phyloP scores from a whole-genome alignment of 2,888 invertebrate species.

The Cheiracanthium punctorium region DNA sequence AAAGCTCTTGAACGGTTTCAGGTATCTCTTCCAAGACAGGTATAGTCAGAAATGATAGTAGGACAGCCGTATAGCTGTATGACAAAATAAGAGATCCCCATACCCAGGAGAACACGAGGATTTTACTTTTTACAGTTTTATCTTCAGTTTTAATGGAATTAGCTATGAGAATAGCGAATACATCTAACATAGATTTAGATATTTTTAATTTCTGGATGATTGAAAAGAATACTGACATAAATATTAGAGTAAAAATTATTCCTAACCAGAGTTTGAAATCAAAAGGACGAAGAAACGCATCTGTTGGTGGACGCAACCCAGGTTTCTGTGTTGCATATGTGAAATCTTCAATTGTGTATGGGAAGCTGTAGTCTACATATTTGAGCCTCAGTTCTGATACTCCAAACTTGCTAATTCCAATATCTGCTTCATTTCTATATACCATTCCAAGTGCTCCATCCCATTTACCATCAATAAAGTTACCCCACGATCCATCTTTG shows the following conservation, averaged over 20 bases:
- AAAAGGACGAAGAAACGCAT: constrained; percentile 22
- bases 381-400: constrained; percentile 79
- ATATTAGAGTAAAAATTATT: background rate
- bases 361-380: constrained; percentile 78
- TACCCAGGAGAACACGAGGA: constrained; percentile 5
- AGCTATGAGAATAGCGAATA: constrained; percentile 11
- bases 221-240: background rate
- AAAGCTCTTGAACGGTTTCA: constrained; percentile 18
- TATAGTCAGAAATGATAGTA: constrained; percentile 24
- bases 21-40: constrained; percentile 6
- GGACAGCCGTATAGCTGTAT: constrained; percentile 24
- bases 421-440: constrained; percentile 75
- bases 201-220: background rate
- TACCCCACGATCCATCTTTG: constrained; percentile 16
- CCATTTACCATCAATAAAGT: constrained; percentile 5
- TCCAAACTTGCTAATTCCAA: constrained; percentile 79
- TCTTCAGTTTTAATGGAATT: constrained; percentile 2
- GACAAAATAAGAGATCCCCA: constrained; percentile 19
- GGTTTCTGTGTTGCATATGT: constrained; percentile 26
- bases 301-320: background rate
- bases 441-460: constrained; percentile 73
- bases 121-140: background rate
- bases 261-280: constrained; percentile 11
- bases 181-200: background rate
- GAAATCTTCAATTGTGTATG: constrained; percentile 74